Base-by-base conservation (phyloP, 2,797 vertebrate species). In the Cygnus olor region DNA sequence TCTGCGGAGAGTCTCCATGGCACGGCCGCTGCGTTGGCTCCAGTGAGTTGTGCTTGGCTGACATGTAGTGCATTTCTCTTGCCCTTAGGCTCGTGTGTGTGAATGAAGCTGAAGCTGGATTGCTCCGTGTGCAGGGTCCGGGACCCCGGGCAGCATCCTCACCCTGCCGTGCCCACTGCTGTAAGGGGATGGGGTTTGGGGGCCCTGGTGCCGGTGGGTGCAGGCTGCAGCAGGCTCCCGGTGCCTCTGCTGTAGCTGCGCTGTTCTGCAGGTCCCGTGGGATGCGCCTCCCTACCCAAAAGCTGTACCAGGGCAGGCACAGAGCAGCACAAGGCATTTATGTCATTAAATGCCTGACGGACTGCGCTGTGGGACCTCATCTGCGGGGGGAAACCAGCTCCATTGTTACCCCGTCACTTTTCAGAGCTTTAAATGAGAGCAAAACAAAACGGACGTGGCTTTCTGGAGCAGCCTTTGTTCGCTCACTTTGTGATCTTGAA, bases 361-460 rank as follows among this genome's bases (percentile, higher is more conserved):
- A 36, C 74, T 8, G 51, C 58, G 0, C 76, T 34, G 88, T 88
- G 82, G 94, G 94, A 64, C 70, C 89, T 6, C 1, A 1, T 6
- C 72, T 13, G 87, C 21, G 1, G 81, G 94, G 65, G 87, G 54
- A 93, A 57, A 25, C 47, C 92, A 85, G 77, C 82, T 77, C 89
- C 89, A 25, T 95, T 92, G 87, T 96, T 96, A 92, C 90, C 82
- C 90, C 85, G 87, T 86, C 82, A 57, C 73, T 91, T 80, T 87
- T 36, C 54, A 72, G 90, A 91, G 85, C 80, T 84, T 89, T 76
- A 61, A 89, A 88, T 69, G 66, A 65, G 72, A 61, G 53, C 85
- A 76, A 58, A 93, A 95, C 85, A 94, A 93, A 95, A 76, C 17
- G 10, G 73, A 53, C 68, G 38, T 22, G 66, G 66, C 89, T 92